Conservation (phyloP, 35 echinoderm and acorn worm genomes). For the Strongylocentrotus purpuratus region DNA sequence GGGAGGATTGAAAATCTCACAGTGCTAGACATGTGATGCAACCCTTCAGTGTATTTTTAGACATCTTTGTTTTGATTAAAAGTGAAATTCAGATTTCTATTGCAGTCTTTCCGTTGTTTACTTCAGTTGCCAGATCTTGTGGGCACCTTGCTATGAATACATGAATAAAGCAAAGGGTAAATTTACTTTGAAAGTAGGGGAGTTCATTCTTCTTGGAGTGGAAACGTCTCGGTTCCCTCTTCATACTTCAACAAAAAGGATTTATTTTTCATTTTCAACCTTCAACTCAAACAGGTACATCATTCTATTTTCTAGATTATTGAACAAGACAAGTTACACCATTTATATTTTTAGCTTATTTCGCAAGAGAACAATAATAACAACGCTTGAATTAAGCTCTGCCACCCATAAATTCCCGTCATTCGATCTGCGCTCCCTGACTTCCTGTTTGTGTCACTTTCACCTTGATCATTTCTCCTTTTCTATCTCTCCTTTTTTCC, state of each 20-base stretch:
- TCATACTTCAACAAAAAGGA: background rate
- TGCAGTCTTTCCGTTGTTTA: background rate
- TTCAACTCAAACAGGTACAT: background rate
- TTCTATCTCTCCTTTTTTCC: no score
- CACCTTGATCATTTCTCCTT: background rate
- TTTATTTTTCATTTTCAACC: background rate
- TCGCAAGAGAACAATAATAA: no score
- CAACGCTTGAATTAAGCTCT: no score
- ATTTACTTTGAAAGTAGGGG: background rate
- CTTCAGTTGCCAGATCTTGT: background rate
- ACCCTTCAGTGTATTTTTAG: background rate
- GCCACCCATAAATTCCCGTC: no score
- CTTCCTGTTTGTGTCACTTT: background rate
- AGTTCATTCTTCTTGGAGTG: background rate
- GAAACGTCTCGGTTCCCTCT: no score
- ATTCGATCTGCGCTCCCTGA: no score
- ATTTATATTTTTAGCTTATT: no score
- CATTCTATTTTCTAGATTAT: background rate
- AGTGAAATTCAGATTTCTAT: background rate
- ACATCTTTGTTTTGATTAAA: background rate
- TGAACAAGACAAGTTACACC: no score
- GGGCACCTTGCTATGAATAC: background rate
- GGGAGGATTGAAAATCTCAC: no score
- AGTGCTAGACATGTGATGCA: no score
- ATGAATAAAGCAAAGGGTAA: background rate